Conservation (phyloP, 2,113 vertebrate genomes). For the Calonectris borealis region DNA sequence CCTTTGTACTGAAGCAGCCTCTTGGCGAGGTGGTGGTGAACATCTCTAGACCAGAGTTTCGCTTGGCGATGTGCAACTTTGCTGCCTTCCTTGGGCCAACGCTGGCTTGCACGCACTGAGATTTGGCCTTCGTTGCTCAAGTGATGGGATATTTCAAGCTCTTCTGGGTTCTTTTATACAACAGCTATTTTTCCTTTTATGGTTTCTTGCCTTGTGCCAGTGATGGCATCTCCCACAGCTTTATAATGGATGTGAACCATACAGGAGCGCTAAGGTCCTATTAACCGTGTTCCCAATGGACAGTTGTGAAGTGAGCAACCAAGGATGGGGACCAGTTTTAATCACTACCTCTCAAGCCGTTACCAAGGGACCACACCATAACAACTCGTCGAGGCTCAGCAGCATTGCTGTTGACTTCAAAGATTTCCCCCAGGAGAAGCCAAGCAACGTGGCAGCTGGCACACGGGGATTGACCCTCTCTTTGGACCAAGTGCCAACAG, state of each 20-base stretch:
- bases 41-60: not conserved
- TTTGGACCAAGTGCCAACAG: not conserved
- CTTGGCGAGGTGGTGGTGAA: not conserved
- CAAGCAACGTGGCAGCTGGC: rapidly evolving
- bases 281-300: not conserved
- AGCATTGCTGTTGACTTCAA: not conserved
- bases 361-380: not conserved
- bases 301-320: not conserved
- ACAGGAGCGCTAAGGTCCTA: rapidly evolving
- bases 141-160: not conserved
- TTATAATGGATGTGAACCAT: not conserved
- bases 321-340: not conserved
- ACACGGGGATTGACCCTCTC: not conserved
- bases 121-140: not conserved
- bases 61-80: rapidly evolving
- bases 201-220: not conserved
- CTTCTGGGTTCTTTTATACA: not conserved
- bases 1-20: not conserved
- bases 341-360: not conserved
- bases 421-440: not conserved
- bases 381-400: not conserved
- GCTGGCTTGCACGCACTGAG: rapidly evolving
- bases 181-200: not conserved
- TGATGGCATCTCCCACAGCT: not conserved
- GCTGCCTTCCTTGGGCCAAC: not conserved